Base-by-base conservation (phyloP, 2,888 invertebrate genomes). In the Prenolepis imparis region DNA sequence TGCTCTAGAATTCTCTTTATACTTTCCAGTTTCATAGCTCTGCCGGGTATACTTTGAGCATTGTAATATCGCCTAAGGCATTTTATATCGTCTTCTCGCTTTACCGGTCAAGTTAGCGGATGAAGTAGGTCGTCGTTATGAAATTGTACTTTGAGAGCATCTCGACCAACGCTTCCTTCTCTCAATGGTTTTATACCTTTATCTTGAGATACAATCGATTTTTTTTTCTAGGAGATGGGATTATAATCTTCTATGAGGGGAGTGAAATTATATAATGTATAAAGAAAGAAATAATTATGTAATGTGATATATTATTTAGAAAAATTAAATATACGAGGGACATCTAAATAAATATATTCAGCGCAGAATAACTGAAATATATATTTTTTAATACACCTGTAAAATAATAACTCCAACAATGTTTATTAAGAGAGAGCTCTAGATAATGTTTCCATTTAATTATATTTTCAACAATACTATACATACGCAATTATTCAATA, bases 51-150 rank as follows among this genome's bases (percentile, higher is more conserved):
- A 75, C 78, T 64, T 77, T 77, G 63, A 77, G 41, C 32, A 64
- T 52, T 81, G 78, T 64, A 77, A 81, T 73, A 61, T 55, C 74
- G 81, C 63, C 81, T 52, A 48, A 78, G 63, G 78, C 78, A 55
- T 78, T 81, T 81, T 75, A 36, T 41, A 64, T 52, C 28, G 61
- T 24, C 6, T 61, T 39, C 24, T 55, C 36, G 73, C 18, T 81
- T 57, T 72, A n/a, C 59, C 28, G 81, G 78, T 81, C 81, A 77
- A 81, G 52, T 77, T 63, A 57, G 39, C 21, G 52, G 12, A 63
- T n/a, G 15, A 81, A 77, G 28, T 75, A 52, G 77, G 63, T 81
- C 63, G n/a, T 52, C 78, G 24, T 81, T 81, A 75, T 72, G 39
- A 73, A 78, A 81, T 81, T 75, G 28, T 77, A 77, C 77, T 63